These are phyloP conservation scores for Neomorphus geoffroyi DNA, from an alignment of 2,797 vertebrate species.

Conservation along the genomic window DNA sequence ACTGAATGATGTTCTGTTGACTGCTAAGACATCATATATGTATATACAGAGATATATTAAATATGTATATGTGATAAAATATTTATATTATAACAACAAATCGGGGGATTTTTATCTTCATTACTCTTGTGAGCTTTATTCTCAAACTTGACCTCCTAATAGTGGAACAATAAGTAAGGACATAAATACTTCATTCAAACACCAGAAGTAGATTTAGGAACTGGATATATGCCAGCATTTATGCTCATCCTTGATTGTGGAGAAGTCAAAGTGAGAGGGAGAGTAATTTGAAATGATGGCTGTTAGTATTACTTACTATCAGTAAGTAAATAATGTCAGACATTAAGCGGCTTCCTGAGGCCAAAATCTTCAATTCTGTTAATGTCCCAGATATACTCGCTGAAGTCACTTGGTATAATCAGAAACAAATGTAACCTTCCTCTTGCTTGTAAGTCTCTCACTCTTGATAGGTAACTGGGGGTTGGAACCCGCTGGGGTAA, in stretches of 20 bases:
- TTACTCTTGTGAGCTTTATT: neutral
- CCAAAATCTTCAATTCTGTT: neutral
- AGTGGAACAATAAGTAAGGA: neutral
- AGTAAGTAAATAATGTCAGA: conserved; percentile 8
- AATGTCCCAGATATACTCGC: neutral
- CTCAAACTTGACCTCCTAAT: neutral
- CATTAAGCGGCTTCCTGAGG: neutral
- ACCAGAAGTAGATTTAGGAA: neutral
- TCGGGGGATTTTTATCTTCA: neutral
- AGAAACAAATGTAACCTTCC: neutral
- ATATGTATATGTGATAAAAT: neutral
- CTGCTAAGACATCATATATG: neutral
- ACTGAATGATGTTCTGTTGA: too few relatives aligned
- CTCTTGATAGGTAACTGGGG: neutral
- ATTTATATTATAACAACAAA: neutral
- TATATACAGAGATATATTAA: neutral
- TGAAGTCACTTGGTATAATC: neutral
- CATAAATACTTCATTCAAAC: neutral
- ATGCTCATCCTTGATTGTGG: neutral
- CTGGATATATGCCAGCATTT: neutral
- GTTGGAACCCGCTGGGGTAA: neutral
- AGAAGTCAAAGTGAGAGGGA: neutral
- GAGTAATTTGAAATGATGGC: neutral
- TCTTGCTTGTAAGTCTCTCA: neutral
- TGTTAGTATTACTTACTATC: neutral